Base-by-base conservation (phyloP, 2,113 vertebrate genomes). In the Mungos mungo region DNA sequence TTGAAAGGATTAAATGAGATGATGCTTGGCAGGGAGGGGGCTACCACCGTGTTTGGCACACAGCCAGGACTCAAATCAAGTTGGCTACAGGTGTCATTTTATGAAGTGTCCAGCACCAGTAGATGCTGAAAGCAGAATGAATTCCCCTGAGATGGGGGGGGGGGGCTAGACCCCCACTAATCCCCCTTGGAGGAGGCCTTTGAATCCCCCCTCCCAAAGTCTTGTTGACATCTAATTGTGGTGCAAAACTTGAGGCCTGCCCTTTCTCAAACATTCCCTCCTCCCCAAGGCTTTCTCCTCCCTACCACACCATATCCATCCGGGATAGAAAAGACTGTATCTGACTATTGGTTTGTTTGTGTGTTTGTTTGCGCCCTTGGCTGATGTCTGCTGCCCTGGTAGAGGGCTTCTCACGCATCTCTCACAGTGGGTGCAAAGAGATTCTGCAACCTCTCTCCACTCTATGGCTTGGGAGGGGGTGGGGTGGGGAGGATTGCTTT, bases 61-160 rank as follows among this genome's bases (percentile, higher is more conserved):
- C 38, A 95, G 52, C 79, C 38, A 60, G 38, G 12, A 15, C 18
- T 63, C 82, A 41, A 3, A 14, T 77, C 57, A n/a, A 33, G 72
- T 60, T 91, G 87, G 63, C 94, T 72, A 95, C 90, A 97, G 95
- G 95, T 96, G 95, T 88, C 68, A 14, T 85, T 95, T 83, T 38
- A 29, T 86, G 83, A 90, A 47, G 19, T 63, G 54, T 35, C 35
- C 13, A 33, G 54, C 23, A 57, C 63, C 54, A 33, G 33, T 33
- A 52, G 82, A 57, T 93, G 35, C 84, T 33, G 65, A 74, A 74
- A 83, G 29, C 35, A 88, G 18, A 92, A 60, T 21, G 50, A 79
- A 33, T 57, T 76, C 54, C 23, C 52, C 47, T 92, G 35, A 54
- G 16, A n/a, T 19, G 16, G 47, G 15, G 68, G 54, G 54, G 38